Evolutionary conservation across 1,140 invertebrate species (phyloP), one percentile per base, ranked within the genome.

Genomic region (Macrotrachela quadricornifera): DNA sequence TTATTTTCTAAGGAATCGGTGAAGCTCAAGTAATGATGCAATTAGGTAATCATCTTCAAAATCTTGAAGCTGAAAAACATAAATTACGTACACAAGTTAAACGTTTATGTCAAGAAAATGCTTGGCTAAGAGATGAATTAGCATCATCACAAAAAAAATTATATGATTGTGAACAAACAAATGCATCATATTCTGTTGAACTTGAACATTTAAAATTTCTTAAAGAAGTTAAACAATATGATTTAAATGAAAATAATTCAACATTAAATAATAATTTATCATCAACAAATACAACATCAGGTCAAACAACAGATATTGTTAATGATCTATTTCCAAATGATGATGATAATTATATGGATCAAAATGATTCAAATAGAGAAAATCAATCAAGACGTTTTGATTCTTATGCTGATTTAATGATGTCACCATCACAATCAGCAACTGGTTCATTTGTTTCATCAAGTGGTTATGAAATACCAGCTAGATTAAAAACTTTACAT

Each of bases 151-250:
- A 97, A 68, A 90, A 96, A 64, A 84, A 91, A 61, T 76, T 96
- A 17, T 88, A 94, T 72, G 49, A 60, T n/a, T 68, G 66, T 59
- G 90, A 95, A 67, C 90, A 94, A 71, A 74, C 56, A 16, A 56
- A 51, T 46, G 48, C 45, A 15, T 18, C 54, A 12, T 45, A 97
- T 21, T 91, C 97, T 68, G 90, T 92, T 66, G 90, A 97, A 58
- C 95, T 95, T 63, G 90, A 90, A 68, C 92, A 97, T 66, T 72
- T 96, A 46, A 84, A 95, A 66, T 99, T 96, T 65, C 92, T 97
- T 83, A 83, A 83, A 56, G 88, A 85, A 46, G 85, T 95, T 61
- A 83, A 78, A 73, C 83, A 91, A 72, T 92, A 90, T 64, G 90
- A 95, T 74, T 79, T 81, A 54, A 84, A 86, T 30, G 21, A 30